phyloP scores from a whole-genome alignment of 2,797 vertebrate species.

The Margarornis squamiger region DNA sequence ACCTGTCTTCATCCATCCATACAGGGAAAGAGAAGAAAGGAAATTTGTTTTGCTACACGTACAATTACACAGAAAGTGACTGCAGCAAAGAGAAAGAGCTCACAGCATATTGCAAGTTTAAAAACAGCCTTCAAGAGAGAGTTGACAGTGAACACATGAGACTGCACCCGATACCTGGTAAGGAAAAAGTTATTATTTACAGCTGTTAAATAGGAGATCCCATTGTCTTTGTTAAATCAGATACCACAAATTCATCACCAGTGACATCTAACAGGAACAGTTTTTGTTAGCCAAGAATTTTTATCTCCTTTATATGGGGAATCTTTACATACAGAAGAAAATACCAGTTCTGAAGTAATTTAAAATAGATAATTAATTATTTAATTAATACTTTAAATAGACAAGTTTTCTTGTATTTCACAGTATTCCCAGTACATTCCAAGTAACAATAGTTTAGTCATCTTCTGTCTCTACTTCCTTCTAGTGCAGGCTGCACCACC shows the following conservation, averaged over 20 bases:
- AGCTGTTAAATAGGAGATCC: neutral
- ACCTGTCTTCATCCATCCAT: neutral
- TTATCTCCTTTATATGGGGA: neutral
- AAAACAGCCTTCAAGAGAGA: neutral
- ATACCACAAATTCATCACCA: neutral
- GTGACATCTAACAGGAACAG: neutral
- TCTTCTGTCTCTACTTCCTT: neutral
- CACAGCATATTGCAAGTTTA: slow-evolving; percentile 32
- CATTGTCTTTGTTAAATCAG: neutral
- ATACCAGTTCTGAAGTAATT: neutral
- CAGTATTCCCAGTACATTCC: neutral
- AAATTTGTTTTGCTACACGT: slow-evolving; percentile 55
- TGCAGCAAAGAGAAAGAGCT: neutral
- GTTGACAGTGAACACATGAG: slow-evolving; percentile 52
- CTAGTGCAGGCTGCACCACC: neutral
- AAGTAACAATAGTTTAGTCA: neutral
- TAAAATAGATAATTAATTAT: too few relatives aligned
- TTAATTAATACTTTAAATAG: neutral
- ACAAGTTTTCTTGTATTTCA: neutral
- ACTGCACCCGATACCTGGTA: slow-evolving; percentile 57
- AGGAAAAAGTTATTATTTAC: neutral
- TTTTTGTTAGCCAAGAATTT: neutral
- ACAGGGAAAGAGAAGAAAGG: slow-evolving; percentile 1
- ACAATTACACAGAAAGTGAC: neutral
- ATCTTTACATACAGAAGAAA: neutral